Conservation (phyloP, 2,888 invertebrate genomes). For the Agonopterix alstromeriana region DNA sequence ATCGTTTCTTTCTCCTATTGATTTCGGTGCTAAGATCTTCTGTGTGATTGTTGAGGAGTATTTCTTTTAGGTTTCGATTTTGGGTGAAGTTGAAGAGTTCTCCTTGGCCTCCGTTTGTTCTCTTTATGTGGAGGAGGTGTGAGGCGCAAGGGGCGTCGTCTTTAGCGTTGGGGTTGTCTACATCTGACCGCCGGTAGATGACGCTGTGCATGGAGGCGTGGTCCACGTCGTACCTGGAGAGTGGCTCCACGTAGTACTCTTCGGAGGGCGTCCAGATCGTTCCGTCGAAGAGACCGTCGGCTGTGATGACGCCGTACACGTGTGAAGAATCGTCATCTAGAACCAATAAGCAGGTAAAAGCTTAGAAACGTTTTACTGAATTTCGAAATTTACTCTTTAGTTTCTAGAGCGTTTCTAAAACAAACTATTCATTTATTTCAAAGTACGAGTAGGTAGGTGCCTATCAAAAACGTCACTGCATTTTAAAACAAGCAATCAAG, state of each 20-base stretch:
- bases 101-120: slow-evolving; percentile 46
- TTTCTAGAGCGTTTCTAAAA: no score
- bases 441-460: no score
- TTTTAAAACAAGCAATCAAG: no score
- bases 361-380: no score
- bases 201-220: slow-evolving; percentile 84
- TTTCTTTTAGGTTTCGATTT: slow-evolving; percentile 36
- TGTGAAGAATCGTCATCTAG: slow-evolving; percentile 88
- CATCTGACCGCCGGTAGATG: slow-evolving; percentile 89
- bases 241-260: slow-evolving; percentile 91
- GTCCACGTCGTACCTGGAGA: slow-evolving; percentile 79
- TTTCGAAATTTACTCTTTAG: no score
- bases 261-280: slow-evolving; percentile 86
- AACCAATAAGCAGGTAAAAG: slow-evolving; percentile 27
- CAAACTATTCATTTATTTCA: no score
- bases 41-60: slow-evolving; percentile 40
- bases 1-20: slow-evolving; percentile 75
- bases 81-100: slow-evolving; percentile 61
- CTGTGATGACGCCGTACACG: slow-evolving; percentile 91
- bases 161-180: slow-evolving; percentile 68
- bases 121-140: slow-evolving; percentile 75
- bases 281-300: slow-evolving; percentile 93
- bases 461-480: no score
- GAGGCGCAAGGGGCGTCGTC: slow-evolving; percentile 73
- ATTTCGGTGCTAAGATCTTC: slow-evolving; percentile 57